phyloP scores from a whole-genome alignment of 2,113 vertebrate species.

The Muntiacus reevesi region DNA sequence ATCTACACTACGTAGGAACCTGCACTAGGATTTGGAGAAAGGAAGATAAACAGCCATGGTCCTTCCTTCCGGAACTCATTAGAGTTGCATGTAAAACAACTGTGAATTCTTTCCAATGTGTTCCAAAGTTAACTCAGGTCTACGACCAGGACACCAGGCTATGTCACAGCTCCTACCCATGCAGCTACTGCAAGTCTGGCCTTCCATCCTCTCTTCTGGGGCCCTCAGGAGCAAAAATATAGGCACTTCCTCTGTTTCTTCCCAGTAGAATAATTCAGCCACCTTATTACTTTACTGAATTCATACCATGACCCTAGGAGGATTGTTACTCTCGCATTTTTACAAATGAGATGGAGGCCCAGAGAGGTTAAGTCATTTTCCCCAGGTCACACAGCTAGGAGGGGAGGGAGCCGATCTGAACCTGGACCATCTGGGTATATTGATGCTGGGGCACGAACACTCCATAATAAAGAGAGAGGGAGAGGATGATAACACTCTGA shows the following conservation, averaged over 20 bases:
- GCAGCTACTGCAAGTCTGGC: background rate
- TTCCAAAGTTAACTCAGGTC: background rate
- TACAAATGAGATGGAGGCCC: background rate
- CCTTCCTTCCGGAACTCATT: background rate
- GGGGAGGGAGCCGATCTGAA: background rate
- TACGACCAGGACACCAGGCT: background rate
- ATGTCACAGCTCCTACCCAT: accelerated
- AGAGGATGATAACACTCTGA: background rate
- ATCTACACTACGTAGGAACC: background rate
- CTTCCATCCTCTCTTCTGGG: background rate
- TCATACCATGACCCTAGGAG: background rate
- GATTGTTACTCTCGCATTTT: background rate
- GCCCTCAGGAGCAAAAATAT: background rate
- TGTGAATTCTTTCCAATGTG: background rate
- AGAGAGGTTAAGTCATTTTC: background rate
- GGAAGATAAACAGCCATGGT: background rate
- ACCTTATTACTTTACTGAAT: background rate
- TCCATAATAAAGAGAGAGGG: background rate
- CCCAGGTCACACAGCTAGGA: background rate
- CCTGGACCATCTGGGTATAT: background rate
- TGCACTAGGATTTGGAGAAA: background rate
- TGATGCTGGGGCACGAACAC: background rate
- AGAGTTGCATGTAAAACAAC: too few relatives aligned
- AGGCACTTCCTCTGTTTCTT: background rate
- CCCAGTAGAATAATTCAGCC: background rate